These are phyloP conservation scores for Hirtodrosophila trivittata DNA, from an alignment of 2,888 invertebrate genomes.

Conservation along the genomic window DNA sequence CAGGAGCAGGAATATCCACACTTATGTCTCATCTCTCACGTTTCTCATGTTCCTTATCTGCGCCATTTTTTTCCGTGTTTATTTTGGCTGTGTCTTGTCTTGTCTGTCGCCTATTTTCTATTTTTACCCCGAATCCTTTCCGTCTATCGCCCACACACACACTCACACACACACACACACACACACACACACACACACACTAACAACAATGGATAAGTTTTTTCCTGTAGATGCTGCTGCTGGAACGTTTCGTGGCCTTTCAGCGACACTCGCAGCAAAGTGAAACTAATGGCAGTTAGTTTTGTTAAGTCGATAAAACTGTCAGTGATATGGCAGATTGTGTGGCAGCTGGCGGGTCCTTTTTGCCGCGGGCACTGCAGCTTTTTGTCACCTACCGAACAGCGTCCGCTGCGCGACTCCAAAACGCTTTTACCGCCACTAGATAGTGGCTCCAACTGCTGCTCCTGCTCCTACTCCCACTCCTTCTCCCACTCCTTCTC, in stretches of 20 bases:
- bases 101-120: constrained; percentile 34
- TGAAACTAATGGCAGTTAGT: constrained; percentile 82
- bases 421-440: not conserved
- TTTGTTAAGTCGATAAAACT: constrained; percentile 82
- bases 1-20: not conserved
- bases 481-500: not conserved
- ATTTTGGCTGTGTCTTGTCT: constrained; percentile 70
- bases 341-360: constrained; percentile 63
- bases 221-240: constrained; percentile 40
- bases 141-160: constrained; percentile 8
- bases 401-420: constrained; percentile 2
- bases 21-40: constrained; percentile 24
- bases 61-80: constrained; percentile 57
- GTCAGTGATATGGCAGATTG: constrained; percentile 80
- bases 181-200: not conserved
- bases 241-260: constrained; percentile 68
- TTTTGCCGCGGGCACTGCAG: constrained; percentile 17
- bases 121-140: constrained; percentile 32
- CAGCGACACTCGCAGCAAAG: constrained; percentile 74
- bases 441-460: not conserved
- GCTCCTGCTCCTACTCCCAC: not conserved
- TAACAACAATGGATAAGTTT: constrained; percentile 43
- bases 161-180: not conserved
- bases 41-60: constrained; percentile 61
- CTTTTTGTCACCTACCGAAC: constrained; percentile 40